Conservation (phyloP, 1,140 invertebrate species). For the Rhizoglyphus robini region DNA sequence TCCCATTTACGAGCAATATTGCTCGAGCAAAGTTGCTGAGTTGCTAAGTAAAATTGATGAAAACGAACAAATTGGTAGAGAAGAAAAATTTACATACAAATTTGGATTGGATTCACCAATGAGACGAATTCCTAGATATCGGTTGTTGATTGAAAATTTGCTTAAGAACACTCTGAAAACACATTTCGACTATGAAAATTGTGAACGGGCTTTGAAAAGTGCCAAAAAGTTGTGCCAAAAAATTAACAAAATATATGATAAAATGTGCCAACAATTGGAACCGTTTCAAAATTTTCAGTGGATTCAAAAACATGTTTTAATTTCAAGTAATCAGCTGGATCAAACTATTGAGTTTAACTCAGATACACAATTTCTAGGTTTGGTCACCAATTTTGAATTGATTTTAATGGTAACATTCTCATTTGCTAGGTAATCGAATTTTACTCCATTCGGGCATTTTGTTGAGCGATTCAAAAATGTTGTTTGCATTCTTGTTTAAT, state of each 20-base stretch:
- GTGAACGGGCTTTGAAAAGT: conserved; percentile 52
- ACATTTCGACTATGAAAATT: conserved; percentile 52
- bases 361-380: not conserved
- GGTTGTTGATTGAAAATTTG: conserved; percentile 67
- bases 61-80: too few relatives aligned
- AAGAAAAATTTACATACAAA: conserved; percentile 39
- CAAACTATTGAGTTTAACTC: conserved; percentile 1
- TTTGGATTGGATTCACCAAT: conserved; percentile 69
- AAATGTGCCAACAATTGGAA: conserved; percentile 57
- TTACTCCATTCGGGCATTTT: conserved; percentile 54
- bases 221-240: conserved; percentile 55
- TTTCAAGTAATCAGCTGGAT: not conserved
- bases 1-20: too few relatives aligned
- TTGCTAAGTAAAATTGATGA: too few relatives aligned
- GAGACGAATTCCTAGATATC: conserved; percentile 74
- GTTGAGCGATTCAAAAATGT: conserved; percentile 54
- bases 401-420: conserved; percentile 54
- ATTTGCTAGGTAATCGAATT: conserved; percentile 58
- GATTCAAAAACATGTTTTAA: conserved; percentile 50
- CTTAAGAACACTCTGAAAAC: conserved; percentile 49
- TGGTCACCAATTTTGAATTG: too few relatives aligned
- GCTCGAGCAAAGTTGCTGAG: too few relatives aligned
- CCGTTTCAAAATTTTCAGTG: conserved; percentile 64
- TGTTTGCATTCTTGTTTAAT: conserved; percentile 62
- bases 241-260: conserved; percentile 42